phyloP scores from a whole-genome alignment of 2,113 vertebrate species.

The Corythoichthys haematopterus region DNA sequence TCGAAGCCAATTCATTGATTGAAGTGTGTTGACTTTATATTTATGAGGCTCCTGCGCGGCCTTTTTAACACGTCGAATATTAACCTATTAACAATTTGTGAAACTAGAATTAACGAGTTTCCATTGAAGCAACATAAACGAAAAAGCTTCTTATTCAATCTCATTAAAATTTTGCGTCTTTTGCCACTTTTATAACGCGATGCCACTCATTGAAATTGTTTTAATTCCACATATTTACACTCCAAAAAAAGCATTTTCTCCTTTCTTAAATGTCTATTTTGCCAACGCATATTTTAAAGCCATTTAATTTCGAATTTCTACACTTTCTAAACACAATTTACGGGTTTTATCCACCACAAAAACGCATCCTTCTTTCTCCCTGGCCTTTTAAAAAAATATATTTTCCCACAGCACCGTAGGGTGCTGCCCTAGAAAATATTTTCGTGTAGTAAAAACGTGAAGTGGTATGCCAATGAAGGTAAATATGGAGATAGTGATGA shows the following conservation, averaged over 20 bases:
- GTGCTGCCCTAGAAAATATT: too few species aligned
- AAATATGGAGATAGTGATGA: too few species aligned
- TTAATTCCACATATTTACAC: background rate
- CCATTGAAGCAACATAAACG: background rate
- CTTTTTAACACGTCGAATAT: background rate
- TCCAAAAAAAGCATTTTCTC: background rate
- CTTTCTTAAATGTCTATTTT: background rate
- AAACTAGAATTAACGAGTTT: background rate
- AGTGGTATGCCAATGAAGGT: too few species aligned
- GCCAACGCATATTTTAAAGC: background rate
- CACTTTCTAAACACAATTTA: background rate
- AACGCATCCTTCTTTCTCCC: conserved; percentile 12
- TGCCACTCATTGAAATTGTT: background rate
- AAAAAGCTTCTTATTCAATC: too few species aligned
- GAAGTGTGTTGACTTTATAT: background rate
- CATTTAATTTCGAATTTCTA: background rate
- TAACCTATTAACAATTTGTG: background rate
- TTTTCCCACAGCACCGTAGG: background rate
- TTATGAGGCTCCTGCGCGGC: background rate
- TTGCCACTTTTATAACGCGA: background rate
- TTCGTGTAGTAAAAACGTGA: too few species aligned
- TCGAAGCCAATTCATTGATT: conserved; percentile 2
- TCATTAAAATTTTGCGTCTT: too few species aligned
- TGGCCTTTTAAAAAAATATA: background rate
- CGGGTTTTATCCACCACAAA: background rate